Conservation (phyloP, 2,113 vertebrate species). For the Daboia siamensis region DNA sequence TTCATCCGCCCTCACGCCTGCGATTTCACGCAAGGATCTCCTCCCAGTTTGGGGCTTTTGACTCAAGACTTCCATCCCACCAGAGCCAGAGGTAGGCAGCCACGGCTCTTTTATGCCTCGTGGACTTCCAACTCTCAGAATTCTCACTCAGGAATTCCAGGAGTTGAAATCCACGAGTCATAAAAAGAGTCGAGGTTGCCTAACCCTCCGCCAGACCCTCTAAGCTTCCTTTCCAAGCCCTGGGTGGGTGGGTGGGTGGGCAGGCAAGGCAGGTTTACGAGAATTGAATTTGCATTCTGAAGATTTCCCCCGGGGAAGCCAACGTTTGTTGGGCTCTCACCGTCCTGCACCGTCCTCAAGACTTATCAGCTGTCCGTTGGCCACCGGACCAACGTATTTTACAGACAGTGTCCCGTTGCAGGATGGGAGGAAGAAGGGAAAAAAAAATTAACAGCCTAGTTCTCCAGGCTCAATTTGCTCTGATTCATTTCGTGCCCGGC, state of each 20-base stretch:
- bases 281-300: not conserved
- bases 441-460: not conserved
- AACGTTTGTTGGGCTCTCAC: not conserved
- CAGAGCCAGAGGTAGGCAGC: no score
- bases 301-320: no score
- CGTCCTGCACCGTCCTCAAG: no score
- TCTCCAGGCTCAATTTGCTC: not conserved
- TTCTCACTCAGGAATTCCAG: no score
- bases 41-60: not conserved
- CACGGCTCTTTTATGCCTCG: no score
- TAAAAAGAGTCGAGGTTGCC: no score
- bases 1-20: not conserved
- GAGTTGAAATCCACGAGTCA: no score
- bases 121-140: no score
- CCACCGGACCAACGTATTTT: not conserved
- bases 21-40: not conserved
- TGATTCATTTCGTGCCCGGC: not conserved
- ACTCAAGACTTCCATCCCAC: not conserved
- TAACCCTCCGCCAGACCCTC: no score
- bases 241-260: not conserved
- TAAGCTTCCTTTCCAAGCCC: not conserved
- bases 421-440: not conserved
- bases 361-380: no score
- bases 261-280: not conserved
- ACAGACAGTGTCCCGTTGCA: not conserved